Base-by-base conservation (phyloP, 2,888 invertebrate species). In the Stratiomys singularior region DNA sequence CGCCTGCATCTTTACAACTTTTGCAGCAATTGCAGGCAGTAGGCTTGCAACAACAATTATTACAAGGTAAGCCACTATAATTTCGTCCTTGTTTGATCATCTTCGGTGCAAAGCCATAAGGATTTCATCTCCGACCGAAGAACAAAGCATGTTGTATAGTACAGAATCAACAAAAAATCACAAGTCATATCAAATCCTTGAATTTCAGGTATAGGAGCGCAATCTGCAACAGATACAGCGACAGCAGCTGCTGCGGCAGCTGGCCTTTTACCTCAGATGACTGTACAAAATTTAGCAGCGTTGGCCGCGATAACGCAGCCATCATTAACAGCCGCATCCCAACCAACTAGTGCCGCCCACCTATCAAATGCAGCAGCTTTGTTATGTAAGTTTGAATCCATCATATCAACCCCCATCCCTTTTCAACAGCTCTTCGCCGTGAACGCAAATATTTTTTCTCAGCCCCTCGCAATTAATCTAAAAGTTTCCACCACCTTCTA, bases 211-310 rank as follows among this genome's bases (percentile, higher is more conserved):
- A 82, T 86, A 74, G 82, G 86, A 76, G 85, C 86, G 64, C 87
- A 87, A 82, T 84, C 87, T 52, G 85, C 82, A 76, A 83, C 84
- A 69, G 83, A 86, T 56, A 82, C 83, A 79, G 84, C 84, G 66
- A 74, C 74, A 74, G 74, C 74, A 37, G 86, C 87, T 28, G 87
- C 86, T 23, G 86, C 86, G 66, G 86, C 86, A 74, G 84, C 89
- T 77, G 89, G 89, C 78, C 84, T 90, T 76, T 84, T 93, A 85
- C 92, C 93, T 81, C 95, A 95, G 46, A 94, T 96, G 88, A 94
- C 94, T 83, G 93, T 96, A 88, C 96, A 96, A 90, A 96, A 96
- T 88, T 88, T 97, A 85, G 96, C 96, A 81, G 96, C 96, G 72
- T 89, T 97, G 82, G 96, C 96, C 77, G 87, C 88, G 85, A 86